phyloP scores from a whole-genome alignment of 2,888 invertebrate genomes.

The Biston betularia region DNA sequence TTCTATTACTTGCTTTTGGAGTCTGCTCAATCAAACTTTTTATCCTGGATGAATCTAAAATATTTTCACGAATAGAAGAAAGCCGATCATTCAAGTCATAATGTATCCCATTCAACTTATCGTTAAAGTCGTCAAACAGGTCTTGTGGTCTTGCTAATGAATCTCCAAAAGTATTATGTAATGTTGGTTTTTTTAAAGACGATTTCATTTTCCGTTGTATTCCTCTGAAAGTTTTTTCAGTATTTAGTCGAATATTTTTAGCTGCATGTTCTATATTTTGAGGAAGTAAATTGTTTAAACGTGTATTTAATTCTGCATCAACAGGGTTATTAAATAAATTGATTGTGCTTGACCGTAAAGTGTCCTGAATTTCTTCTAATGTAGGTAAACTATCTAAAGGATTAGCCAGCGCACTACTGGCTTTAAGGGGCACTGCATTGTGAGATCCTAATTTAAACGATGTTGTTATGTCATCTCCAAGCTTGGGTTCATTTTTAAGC shows the following conservation, averaged over 20 bases:
- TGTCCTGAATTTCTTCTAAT: conserved; percentile 47
- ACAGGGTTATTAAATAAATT: conserved; percentile 49
- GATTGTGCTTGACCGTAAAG: conserved; percentile 38
- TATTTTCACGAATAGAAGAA: conserved; percentile 60
- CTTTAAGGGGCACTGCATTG: conserved; percentile 32
- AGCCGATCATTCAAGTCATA: conserved; percentile 69
- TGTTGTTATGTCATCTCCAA: conserved; percentile 50
- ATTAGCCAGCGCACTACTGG: conserved; percentile 38
- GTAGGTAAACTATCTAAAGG: conserved; percentile 47
- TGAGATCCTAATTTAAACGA: conserved; percentile 50
- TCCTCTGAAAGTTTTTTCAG: conserved; percentile 61
- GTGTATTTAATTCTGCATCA: conserved; percentile 43
- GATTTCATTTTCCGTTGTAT: conserved; percentile 59
- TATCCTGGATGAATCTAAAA: conserved; percentile 55
- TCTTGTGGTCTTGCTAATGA: conserved; percentile 56
- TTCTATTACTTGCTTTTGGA: conserved; percentile 26
- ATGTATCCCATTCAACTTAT: conserved; percentile 69
- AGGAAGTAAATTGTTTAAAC: conserved; percentile 38
- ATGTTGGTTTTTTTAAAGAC: conserved; percentile 48
- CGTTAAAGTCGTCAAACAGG: conserved; percentile 65
- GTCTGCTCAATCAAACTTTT: conserved; percentile 37
- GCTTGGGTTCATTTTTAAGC: conserved; percentile 56
- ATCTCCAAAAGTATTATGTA: conserved; percentile 44
- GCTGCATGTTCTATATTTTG: conserved; percentile 45
- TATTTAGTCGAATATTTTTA: conserved; percentile 55